phyloP scores from a whole-genome alignment of 2,888 invertebrate species.

The Omphaloscelis lunosa region DNA sequence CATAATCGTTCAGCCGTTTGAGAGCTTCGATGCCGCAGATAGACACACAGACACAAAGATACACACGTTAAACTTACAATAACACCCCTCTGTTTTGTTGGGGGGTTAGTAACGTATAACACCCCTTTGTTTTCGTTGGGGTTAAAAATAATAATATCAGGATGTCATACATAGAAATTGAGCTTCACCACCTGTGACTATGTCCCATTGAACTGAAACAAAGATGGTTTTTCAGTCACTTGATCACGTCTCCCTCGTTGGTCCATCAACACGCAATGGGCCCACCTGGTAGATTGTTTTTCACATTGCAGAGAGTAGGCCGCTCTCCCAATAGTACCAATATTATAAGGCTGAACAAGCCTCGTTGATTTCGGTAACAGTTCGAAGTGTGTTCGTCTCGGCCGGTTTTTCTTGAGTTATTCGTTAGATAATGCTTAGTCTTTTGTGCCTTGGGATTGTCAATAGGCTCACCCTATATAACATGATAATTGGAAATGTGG shows the following conservation, averaged over 20 bases:
- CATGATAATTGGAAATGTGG: not conserved
- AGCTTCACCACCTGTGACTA: not conserved
- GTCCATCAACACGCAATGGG: not conserved
- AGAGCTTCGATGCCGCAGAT: not conserved
- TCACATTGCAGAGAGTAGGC: not conserved
- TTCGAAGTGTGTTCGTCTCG: not conserved
- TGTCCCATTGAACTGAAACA: constrained; percentile 5
- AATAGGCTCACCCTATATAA: not conserved
- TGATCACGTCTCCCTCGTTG: not conserved
- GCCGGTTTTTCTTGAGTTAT: not conserved
- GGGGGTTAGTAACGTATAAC: not conserved
- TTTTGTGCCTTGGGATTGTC: not conserved
- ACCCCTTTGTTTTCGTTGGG: constrained; percentile 3
- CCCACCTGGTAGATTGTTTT: not conserved
- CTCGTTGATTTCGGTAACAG: not conserved
- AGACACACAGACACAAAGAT: not conserved
- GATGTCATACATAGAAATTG: not conserved
- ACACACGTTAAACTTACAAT: constrained; percentile 3
- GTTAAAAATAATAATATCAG: not conserved
- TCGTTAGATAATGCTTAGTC: not conserved
- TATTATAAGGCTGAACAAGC: not conserved
- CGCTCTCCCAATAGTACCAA: too few species aligned
- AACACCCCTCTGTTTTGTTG: not conserved
- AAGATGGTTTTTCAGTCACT: not conserved
- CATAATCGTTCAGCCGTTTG: not conserved